Conservation (phyloP, 2,113 vertebrate genomes). For the Chroicocephalus ridibundus region DNA sequence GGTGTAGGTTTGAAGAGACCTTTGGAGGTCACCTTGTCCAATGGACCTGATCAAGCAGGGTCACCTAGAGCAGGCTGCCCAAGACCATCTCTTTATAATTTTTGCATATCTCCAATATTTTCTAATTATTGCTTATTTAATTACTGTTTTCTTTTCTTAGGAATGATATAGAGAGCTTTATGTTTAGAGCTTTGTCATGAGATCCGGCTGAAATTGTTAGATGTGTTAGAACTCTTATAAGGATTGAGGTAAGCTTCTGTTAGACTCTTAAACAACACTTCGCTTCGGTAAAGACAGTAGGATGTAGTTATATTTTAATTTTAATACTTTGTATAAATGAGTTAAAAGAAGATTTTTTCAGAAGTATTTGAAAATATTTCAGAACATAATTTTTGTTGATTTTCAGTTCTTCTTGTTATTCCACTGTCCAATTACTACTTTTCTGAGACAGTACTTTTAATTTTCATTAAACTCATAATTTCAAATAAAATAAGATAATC, state of each 20-base stretch:
- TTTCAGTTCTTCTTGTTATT: neutral
- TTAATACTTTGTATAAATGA: neutral
- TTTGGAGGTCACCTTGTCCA: neutral
- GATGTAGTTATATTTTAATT: neutral
- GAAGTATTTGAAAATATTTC: neutral
- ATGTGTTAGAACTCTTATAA: neutral
- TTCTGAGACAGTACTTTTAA: neutral
- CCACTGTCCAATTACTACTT: neutral
- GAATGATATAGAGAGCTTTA: neutral
- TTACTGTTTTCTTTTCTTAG: neutral
- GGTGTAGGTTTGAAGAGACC: neutral
- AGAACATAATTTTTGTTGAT: neutral
- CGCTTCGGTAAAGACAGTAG: neutral
- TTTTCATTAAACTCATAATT: neutral
- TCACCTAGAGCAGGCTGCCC: neutral
- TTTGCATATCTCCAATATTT: neutral
- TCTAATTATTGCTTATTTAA: neutral
- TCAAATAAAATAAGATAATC: neutral
- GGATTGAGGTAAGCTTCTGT: neutral
- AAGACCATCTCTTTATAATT: neutral
- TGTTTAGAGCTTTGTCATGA: neutral
- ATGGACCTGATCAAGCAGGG: neutral
- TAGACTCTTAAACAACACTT: neutral
- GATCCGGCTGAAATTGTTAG: neutral
- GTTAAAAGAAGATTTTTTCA: neutral